phyloP scores from a whole-genome alignment of 2,888 invertebrate genomes.

The Hedychridium roseum region DNA sequence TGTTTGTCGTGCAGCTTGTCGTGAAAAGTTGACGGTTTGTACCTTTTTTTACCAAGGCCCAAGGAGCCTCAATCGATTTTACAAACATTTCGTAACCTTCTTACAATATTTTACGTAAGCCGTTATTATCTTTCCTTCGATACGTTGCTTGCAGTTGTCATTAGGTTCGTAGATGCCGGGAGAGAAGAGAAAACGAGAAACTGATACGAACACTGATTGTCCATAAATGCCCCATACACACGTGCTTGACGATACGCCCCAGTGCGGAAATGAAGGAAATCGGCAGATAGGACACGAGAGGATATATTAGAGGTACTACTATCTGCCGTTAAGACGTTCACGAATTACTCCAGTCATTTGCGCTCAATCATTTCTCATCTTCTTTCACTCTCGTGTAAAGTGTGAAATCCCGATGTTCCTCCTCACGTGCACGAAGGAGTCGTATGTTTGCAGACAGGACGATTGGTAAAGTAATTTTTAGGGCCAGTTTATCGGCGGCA shows the following conservation, averaged over 20 bases:
- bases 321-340: constrained; percentile 37
- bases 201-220: constrained; percentile 25
- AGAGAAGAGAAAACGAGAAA: constrained; percentile 13
- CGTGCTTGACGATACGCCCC: constrained; percentile 17
- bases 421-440: too few relatives aligned
- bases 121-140: not conserved
- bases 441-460: too few relatives aligned
- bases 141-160: not conserved
- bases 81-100: too few relatives aligned
- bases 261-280: constrained; percentile 52
- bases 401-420: too few relatives aligned
- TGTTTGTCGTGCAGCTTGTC: not conserved
- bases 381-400: too few relatives aligned
- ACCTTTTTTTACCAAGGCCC: too few relatives aligned
- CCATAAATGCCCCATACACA: constrained; percentile 28
- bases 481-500: too few relatives aligned
- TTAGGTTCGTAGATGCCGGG: not conserved
- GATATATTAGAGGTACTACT: constrained; percentile 46
- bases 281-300: constrained; percentile 46
- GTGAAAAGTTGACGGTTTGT: constrained; percentile 1
- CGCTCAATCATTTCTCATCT: too few relatives aligned
- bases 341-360: constrained; percentile 42
- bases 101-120: too few relatives aligned
- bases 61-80: too few relatives aligned
- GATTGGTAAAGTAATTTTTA: too few relatives aligned